phyloP scores from a whole-genome alignment of 1,140 invertebrate genomes.

The Cryptotermes secundus region DNA sequence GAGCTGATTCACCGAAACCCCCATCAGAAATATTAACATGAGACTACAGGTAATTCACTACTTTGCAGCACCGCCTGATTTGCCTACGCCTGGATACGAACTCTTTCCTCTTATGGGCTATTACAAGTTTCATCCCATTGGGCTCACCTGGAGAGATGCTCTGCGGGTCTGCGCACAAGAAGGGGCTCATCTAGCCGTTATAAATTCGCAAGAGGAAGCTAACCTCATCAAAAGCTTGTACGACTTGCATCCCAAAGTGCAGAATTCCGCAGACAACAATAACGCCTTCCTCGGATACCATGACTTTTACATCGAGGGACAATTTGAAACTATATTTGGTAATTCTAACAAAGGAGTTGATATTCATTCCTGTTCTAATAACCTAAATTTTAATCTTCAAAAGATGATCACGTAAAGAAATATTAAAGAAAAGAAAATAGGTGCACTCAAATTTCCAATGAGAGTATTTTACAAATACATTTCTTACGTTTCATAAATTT shows the following conservation, averaged over 20 bases:
- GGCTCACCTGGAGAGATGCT: constrained; percentile 46
- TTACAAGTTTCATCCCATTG: constrained; percentile 47
- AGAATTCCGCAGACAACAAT: constrained; percentile 35
- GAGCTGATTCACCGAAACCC: too few species aligned
- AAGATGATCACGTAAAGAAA: too few species aligned
- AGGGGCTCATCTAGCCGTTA: constrained; percentile 48
- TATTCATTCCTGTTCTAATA: too few species aligned
- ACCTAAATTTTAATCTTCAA: too few species aligned
- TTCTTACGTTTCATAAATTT: too few species aligned
- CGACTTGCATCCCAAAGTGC: neutral
- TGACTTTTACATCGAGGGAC: constrained; percentile 32
- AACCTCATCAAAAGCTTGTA: neutral
- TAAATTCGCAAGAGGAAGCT: constrained; percentile 41
- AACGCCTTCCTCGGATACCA: constrained; percentile 34
- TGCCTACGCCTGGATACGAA: constrained; percentile 1
- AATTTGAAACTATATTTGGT: constrained; percentile 36
- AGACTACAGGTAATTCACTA: too few species aligned
- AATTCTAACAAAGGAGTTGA: too few species aligned
- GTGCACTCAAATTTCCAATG: too few species aligned
- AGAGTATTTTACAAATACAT: too few species aligned
- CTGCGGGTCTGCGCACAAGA: constrained; percentile 47
- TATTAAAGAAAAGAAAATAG: too few species aligned
- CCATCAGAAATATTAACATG: too few species aligned
- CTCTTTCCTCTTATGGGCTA: constrained; percentile 41
- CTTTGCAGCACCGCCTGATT: constrained; percentile 14